Evolutionary conservation across 1,140 invertebrate genomes (phyloP).

Genomic region (Coboldia fuscipes): DNA sequence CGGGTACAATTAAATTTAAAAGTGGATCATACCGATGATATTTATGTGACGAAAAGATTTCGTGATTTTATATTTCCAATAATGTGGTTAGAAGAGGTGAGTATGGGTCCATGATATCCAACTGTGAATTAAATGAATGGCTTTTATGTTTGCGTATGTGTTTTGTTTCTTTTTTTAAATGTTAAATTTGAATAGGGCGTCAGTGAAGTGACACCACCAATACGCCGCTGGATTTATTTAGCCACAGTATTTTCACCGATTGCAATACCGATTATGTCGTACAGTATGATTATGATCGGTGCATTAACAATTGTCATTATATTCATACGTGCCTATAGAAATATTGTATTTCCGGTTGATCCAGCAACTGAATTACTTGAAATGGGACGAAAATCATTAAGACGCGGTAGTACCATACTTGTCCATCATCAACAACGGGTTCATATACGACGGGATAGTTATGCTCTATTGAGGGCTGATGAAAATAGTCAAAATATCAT

Average conservation of each 20-base stretch:
- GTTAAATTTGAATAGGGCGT: slow-evolving; percentile 32
- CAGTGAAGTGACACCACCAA: slow-evolving; percentile 51
- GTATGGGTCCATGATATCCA: slow-evolving; percentile 4
- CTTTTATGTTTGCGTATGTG: neutral
- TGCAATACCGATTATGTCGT: slow-evolving; percentile 40
- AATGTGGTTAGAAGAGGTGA: slow-evolving; percentile 72
- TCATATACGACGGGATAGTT: slow-evolving; percentile 29
- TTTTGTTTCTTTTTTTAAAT: slow-evolving; percentile 7
- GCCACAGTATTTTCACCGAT: slow-evolving; percentile 50
- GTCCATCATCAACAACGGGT: slow-evolving; percentile 43
- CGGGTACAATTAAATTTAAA: slow-evolving; percentile 63
- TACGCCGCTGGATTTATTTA: slow-evolving; percentile 52
- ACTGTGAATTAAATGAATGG: too few relatives aligned
- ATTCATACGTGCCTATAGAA: slow-evolving; percentile 50
- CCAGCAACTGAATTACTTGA: slow-evolving; percentile 47
- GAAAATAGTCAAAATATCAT: too few relatives aligned
- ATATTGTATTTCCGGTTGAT: slow-evolving; percentile 43
- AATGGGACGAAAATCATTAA: slow-evolving; percentile 41
- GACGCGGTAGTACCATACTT: slow-evolving; percentile 45
- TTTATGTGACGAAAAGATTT: slow-evolving; percentile 49
- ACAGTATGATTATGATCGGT: slow-evolving; percentile 46
- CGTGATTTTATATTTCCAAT: slow-evolving; percentile 63
- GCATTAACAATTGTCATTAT: slow-evolving; percentile 34
- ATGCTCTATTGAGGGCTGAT: slow-evolving; percentile 25
- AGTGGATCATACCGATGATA: slow-evolving; percentile 45